These are phyloP conservation scores for Microtus oregoni DNA, from an alignment of 2,113 vertebrate species.

Conservation along the genomic window DNA sequence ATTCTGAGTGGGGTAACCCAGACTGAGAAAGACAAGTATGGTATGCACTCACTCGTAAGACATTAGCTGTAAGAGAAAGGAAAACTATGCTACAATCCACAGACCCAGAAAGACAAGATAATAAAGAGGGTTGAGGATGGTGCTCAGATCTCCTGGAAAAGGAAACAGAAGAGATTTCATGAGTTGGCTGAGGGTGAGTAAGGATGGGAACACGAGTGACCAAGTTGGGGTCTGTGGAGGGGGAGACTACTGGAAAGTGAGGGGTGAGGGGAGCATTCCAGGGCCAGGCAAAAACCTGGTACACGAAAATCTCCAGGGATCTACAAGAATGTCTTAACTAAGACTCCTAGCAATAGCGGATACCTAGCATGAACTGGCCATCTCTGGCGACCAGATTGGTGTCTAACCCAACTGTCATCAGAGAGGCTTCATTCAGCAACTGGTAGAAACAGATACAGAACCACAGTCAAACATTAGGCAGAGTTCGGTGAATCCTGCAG, in stretches of 20 bases:
- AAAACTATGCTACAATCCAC: not conserved
- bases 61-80: not conserved
- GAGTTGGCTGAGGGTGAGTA: not conserved
- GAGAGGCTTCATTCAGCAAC: not conserved
- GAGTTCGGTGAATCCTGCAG: not conserved
- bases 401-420: not conserved
- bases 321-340: no score
- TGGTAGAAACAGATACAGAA: not conserved
- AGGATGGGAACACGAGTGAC: not conserved
- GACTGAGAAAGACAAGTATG: not conserved
- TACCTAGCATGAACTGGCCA: no score
- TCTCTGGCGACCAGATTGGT: not conserved
- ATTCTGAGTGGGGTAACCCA: not conserved
- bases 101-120: not conserved
- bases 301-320: no score
- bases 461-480: not conserved
- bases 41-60: not conserved
- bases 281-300: not conserved
- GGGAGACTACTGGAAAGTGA: not conserved
- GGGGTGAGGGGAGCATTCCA: not conserved
- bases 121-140: not conserved
- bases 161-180: not conserved
- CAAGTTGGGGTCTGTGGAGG: not conserved
- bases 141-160: not conserved
- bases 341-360: no score